These are phyloP conservation scores for Ceramica pisi DNA, from an alignment of 2,888 invertebrate genomes.

Conservation along the genomic window DNA sequence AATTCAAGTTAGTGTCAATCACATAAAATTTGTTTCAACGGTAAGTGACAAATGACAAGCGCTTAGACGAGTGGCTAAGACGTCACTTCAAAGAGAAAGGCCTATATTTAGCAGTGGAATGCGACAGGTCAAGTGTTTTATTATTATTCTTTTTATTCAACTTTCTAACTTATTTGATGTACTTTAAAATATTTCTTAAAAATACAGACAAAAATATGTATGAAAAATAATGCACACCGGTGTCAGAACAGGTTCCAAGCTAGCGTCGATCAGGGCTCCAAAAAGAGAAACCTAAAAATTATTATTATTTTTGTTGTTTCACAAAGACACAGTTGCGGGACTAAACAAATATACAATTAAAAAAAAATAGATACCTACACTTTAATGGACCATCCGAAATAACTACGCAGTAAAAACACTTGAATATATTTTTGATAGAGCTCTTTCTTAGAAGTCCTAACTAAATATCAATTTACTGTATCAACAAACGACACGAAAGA, in stretches of 20 bases:
- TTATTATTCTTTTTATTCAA: not conserved
- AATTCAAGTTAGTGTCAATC: not conserved
- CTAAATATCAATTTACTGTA: slow-evolving; percentile 64
- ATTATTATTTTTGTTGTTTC: slow-evolving; percentile 1
- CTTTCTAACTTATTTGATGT: no score
- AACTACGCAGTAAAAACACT: slow-evolving; percentile 42
- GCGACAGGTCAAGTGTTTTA: not conserved
- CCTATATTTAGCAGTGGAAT: not conserved
- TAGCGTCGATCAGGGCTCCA: no score
- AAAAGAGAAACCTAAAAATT: no score
- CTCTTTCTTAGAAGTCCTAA: slow-evolving; percentile 54
- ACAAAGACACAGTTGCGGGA: not conserved
- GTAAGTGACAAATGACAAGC: slow-evolving; percentile 27
- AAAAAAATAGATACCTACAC: slow-evolving; percentile 14
- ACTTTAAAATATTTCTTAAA: no score
- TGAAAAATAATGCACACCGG: no score
- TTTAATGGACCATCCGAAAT: slow-evolving; percentile 30
- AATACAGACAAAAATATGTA: no score
- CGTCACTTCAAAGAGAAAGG: not conserved
- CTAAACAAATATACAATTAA: not conserved
- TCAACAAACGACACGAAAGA: slow-evolving; percentile 47
- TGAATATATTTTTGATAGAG: slow-evolving; percentile 42
- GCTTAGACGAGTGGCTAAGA: not conserved
- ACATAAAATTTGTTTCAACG: slow-evolving; percentile 26
- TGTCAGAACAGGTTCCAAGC: no score